Evolutionary conservation across 2,888 invertebrate species (phyloP), one percentile per base, ranked within the genome.

Genomic region (Cecidostiba fungosa): DNA sequence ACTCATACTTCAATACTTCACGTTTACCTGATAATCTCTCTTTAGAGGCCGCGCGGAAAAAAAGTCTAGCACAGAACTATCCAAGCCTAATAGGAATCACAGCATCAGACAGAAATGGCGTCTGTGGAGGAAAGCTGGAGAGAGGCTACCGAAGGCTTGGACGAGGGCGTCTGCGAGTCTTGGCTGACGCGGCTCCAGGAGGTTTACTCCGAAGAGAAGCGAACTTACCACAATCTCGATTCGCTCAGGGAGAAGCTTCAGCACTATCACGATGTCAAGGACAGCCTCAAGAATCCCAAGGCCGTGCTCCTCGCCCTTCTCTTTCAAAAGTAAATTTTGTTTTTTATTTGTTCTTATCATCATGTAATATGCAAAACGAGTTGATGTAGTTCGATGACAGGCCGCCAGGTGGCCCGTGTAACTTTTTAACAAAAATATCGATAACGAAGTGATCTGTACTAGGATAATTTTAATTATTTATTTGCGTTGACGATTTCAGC

Each of bases 261-360:
- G 77, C 93, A 94, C 85, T 94, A 93, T 87, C 89, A 93, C 77
- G 91, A 92, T n/a, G 92, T 94, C 83, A 93, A 93, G 88, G 90
- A 93, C 77, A 91, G 92, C 72, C 90, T 95, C 23, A 93, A 93
- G 87, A 93, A 93, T 87, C 92, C 94, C 5, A 91, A 93, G 82
- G 94, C 94, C 81, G 92, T 95, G 16, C 91, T 94, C 12, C 92
- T 95, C 80, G 95, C 95, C 0, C 91, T 95, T 82, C 94, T 95
- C 88, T 95, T 95, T 90, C 95, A 95, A 89, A 95, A 95, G 95
- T 95, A 92, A 92, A 94, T 93, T 36, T 36, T 36, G 1, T n/a
- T 59, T 12, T 26, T 62, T 70, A 19, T n/a, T 29, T 59, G 23
- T 50, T 47, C 14, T 19, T 16, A 54, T 54, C 50, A 16, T 16